These are phyloP conservation scores for Centruroides sculpturatus DNA, from an alignment of 1,140 invertebrate genomes.

Conservation along the genomic window DNA sequence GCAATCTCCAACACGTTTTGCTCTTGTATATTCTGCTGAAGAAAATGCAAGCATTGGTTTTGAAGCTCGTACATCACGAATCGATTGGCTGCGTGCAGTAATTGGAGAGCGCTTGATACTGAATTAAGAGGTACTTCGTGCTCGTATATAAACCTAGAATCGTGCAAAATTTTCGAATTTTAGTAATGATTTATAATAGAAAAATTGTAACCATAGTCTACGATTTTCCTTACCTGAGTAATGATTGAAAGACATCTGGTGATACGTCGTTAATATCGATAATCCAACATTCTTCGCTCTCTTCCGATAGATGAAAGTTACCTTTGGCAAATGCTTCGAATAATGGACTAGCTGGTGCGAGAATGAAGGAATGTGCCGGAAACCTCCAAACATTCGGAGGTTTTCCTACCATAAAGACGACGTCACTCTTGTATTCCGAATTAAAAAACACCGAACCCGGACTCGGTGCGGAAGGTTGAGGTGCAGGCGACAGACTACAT, in stretches of 20 bases:
- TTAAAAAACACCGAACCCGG: conserved; percentile 28
- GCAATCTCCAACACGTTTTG: conserved; percentile 37
- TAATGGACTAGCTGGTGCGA: conserved; percentile 43
- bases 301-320: conserved; percentile 24
- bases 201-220: no score
- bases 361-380: conserved; percentile 46
- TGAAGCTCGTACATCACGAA: conserved; percentile 47
- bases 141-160: conserved; percentile 9
- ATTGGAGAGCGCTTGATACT: conserved; percentile 43
- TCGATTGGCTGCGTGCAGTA: conserved; percentile 49
- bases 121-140: conserved; percentile 45
- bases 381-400: conserved; percentile 43
- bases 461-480: conserved; percentile 13
- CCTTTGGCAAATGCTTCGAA: conserved; percentile 36
- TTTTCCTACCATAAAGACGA: conserved; percentile 46
- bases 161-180: not conserved
- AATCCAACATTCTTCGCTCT: not conserved
- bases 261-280: conserved; percentile 41
- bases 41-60: conserved; percentile 41
- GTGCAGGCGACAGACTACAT: not conserved
- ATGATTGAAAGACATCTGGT: conserved; percentile 48
- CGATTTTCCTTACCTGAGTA: conserved; percentile 38
- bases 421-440: conserved; percentile 44
- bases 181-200: no score
- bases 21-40: conserved; percentile 34